These are phyloP conservation scores for Periophthalmus magnuspinnatus DNA, from an alignment of 2,797 vertebrate species.

Conservation along the genomic window DNA sequence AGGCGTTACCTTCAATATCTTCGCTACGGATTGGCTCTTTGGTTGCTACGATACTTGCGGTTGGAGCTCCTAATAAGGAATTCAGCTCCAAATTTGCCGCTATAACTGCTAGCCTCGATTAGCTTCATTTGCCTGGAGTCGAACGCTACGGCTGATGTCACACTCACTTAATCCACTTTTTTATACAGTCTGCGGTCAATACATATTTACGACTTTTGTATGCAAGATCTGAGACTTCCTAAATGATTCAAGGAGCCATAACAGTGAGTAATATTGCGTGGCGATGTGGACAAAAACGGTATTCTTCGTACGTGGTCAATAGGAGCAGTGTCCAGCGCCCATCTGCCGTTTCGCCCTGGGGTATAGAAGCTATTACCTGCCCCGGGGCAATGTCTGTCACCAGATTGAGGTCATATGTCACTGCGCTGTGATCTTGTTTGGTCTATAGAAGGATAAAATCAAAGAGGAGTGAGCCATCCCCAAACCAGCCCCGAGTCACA, in stretches of 20 bases:
- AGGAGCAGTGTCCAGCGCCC: conserved; percentile 55
- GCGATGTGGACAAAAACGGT: conserved; percentile 44
- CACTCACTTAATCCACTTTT: too few species aligned
- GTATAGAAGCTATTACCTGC: conserved; percentile 53
- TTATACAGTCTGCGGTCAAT: too few species aligned
- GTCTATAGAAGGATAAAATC: conserved; percentile 24
- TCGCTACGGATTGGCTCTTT: too few species aligned
- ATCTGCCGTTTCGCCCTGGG: conserved; percentile 30
- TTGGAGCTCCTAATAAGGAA: too few species aligned
- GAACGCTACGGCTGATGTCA: too few species aligned
- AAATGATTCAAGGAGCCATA: conserved; percentile 30
- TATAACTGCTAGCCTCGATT: too few species aligned
- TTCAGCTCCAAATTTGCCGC: too few species aligned
- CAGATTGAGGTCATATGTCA: conserved; percentile 67
- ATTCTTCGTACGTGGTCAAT: conserved; percentile 64
- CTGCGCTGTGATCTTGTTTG: conserved; percentile 20
- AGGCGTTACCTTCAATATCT: too few species aligned
- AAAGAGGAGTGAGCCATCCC: conserved; percentile 28
- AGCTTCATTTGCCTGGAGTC: too few species aligned
- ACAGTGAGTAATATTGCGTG: conserved; percentile 29
- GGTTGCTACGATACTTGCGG: too few species aligned
- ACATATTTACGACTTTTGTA: conserved; percentile 41
- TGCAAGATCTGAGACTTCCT: conserved; percentile 35
- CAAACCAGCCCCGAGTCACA: conserved; percentile 38
- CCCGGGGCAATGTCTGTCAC: conserved; percentile 60